Evolutionary conservation across 2,113 vertebrate species (phyloP).

Genomic region (Peromyscus californicus): DNA sequence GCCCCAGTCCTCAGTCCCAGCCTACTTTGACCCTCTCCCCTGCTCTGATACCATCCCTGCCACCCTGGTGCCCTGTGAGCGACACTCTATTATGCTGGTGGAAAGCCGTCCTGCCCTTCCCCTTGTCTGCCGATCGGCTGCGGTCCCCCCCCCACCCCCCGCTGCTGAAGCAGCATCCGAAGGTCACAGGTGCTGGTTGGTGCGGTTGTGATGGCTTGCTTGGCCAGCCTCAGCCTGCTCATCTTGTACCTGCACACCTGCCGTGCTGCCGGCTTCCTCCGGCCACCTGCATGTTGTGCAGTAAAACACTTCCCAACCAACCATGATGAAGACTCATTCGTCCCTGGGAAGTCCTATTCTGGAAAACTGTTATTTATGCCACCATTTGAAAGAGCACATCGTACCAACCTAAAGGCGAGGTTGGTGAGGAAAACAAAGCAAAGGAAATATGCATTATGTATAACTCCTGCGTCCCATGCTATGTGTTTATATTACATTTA

Average conservation of each 20-base stretch:
- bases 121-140: neutral
- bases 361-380: slow-evolving; percentile 18
- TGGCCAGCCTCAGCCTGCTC: neutral
- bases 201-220: fast-evolving
- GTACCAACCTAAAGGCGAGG: slow-evolving; percentile 43
- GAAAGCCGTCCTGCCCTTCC: slow-evolving; percentile 14
- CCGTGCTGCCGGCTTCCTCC: neutral
- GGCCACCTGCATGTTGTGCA: fast-evolving
- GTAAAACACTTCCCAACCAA: neutral
- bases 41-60: neutral
- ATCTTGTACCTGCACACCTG: fast-evolving
- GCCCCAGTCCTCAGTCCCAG: neutral
- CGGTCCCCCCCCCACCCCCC: neutral
- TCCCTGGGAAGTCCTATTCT: neutral
- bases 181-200: neutral
- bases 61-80: neutral
- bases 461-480: slow-evolving; percentile 24
- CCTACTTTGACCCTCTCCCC: neutral
- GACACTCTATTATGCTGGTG: slow-evolving; percentile 53
- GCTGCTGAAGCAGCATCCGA: neutral
- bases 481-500: slow-evolving; percentile 57
- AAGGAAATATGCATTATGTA: neutral
- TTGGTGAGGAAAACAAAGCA: slow-evolving; percentile 44
- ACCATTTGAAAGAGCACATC: slow-evolving; percentile 36
- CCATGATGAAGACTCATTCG: neutral